Base-by-base conservation (phyloP, 2,888 invertebrate species). In the Syritta pipiens region DNA sequence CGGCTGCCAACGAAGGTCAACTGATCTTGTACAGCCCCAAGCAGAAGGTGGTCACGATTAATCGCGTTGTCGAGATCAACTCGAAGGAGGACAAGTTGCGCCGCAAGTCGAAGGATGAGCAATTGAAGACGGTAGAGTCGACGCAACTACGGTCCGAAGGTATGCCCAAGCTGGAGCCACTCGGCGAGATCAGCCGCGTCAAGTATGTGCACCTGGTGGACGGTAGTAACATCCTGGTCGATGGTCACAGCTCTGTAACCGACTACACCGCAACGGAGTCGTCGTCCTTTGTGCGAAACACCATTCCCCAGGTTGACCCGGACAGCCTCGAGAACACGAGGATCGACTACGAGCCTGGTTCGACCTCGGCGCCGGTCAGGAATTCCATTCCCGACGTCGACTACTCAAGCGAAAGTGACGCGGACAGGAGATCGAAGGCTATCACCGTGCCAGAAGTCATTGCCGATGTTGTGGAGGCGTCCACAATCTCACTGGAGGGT, bases 141-240 rank as follows among this genome's bases (percentile, higher is more conserved):
- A 83, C 91, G 0, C 86, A 90, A 83, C 88, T 91, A 1, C 90
- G 90, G 84, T 88, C 92, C n/a, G 92, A 92, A 84, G 90, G 90
- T 77, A 89, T 91, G 84, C 92, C 93, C 0, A 90, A 90, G 10
- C 84, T 92, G 1, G 92, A 93, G 83, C 92, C 92, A 89, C 91
- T 94, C 75, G 93, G 93, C 42, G 93, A 92, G 86, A 92, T 94
- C 0, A 93, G 92, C 85, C 90, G 93, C 82, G 92, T 91, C 28
- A 93, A 92, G 82, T 90, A 92, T 14, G 93, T 94, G 10, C 93
- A 93, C 86, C 90, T 93, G 55, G 91, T 93, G 2, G 93, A 86
- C 48, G 85, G 86, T 40, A 85, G 86, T 32, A 85, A 85, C 28
- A 85, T 88, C 26, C 82, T 83, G 17, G 87, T 90, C 49, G 87